phyloP scores from a whole-genome alignment of 2,113 vertebrate genomes.

The Aldabrachelys gigantea region DNA sequence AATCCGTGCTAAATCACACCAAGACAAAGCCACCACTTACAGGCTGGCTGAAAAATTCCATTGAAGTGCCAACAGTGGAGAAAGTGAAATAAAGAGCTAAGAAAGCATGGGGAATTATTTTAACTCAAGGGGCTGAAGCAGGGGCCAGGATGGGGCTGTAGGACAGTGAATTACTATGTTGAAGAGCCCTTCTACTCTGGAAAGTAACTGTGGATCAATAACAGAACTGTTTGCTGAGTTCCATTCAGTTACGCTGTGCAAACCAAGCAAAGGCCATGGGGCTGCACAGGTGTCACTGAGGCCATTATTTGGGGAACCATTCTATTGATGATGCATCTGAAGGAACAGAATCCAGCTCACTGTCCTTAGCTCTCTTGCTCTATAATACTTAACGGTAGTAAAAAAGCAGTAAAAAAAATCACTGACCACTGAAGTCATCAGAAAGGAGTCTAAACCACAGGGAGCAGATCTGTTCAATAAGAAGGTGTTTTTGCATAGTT shows the following conservation, averaged over 20 bases:
- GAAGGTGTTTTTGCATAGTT: neutral
- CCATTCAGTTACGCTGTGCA: neutral
- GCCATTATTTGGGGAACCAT: neutral
- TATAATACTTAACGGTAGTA: neutral
- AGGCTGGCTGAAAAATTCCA: neutral
- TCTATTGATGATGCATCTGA: neutral
- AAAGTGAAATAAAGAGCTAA: neutral
- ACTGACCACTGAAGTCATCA: neutral
- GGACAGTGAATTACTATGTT: accelerated
- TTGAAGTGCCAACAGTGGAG: neutral
- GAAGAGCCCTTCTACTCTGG: neutral
- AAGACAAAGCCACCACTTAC: neutral
- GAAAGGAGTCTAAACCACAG: neutral
- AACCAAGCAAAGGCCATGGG: neutral
- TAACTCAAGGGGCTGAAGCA: accelerated
- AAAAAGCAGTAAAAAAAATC: neutral
- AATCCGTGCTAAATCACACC: conserved; percentile 28
- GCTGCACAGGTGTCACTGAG: neutral
- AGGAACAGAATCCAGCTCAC: neutral
- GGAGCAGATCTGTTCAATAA: neutral
- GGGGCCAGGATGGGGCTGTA: neutral
- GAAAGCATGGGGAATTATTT: neutral
- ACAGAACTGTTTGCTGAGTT: neutral
- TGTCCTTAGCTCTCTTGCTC: neutral
- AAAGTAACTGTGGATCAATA: neutral